Percentiles rank a stretch among this genome's conserved stretches.
phyloP scores from a whole-genome alignment of 2,888 invertebrate genomes.

The Zhuqinia jingwanae region DNA sequence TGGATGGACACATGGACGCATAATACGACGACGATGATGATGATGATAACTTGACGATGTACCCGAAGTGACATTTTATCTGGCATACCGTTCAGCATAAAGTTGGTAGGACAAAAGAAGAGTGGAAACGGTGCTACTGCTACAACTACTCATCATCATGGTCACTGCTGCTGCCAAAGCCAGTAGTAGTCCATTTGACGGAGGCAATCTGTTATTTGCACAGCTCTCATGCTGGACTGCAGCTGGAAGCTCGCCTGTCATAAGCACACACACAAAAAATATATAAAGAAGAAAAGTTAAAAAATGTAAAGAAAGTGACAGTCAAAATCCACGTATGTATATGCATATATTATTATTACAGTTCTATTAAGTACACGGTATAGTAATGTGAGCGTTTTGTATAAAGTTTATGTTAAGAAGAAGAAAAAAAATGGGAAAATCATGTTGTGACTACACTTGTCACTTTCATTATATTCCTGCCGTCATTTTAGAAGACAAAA shows the following conservation, averaged over 20 bases:
- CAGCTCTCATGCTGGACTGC: conserved; percentile 78
- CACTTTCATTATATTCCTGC: conserved; percentile 1
- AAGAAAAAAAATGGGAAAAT: conserved; percentile 26
- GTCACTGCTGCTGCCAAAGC: conserved; percentile 19
- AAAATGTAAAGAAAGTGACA: too few relatives aligned
- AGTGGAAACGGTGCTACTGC: not conserved
- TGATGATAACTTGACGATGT: not conserved
- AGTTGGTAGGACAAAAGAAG: not conserved
- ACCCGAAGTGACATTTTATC: conserved; percentile 14
- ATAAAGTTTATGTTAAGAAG: not conserved
- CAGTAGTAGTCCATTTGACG: conserved; percentile 31
- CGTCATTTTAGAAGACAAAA: not conserved
- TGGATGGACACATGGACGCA: conserved; percentile 46
- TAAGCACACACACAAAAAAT: not conserved
- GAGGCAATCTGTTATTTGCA: conserved; percentile 57
- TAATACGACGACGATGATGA: not conserved
- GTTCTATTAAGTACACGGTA: not conserved
- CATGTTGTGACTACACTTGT: conserved; percentile 20
- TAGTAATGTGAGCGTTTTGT: not conserved
- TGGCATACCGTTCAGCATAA: not conserved
- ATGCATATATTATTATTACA: not conserved
- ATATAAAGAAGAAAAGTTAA: not conserved
- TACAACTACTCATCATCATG: not conserved
- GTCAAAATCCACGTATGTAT: too few relatives aligned
- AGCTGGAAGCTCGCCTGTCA: conserved; percentile 78